Evolutionary conservation across 2,888 invertebrate genomes (phyloP), one percentile per base, ranked within the genome.

Genomic region (Phaedon cochleariae): DNA sequence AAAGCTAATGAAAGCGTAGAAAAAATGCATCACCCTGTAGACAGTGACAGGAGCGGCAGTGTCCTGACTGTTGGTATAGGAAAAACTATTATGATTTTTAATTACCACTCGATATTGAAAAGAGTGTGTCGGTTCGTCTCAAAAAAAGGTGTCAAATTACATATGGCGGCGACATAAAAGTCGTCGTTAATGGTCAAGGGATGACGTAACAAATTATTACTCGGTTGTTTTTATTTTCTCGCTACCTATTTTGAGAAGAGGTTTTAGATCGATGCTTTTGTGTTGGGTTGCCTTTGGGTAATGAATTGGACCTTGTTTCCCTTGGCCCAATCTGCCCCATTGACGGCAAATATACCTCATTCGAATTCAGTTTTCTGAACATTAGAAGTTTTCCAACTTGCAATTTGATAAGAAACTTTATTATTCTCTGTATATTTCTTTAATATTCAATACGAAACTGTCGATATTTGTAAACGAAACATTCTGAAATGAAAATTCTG

Each of bases 121-220:
- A 34, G 46, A 21, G 31, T 18, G 48, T 58, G 45, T 53, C 63
- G 63, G 59, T 61, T 52, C 37, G 45, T 57, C 45, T 60, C 55
- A 53, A 62, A 67, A 64, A 67, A 67, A 70, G 70, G 70, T 70
- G 70, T 70, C 68, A 60, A 58, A 66, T 70, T 70, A 70, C 68
- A 62, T 57, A 60, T 37, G 22, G 67, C 70, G 70, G 70, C 62
- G 46, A 70, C 59, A 62, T 62, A 62, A 72, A 70, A 74, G 65
- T 26, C 34, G 21, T 46, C 46, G 66, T 77, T 79, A 79, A 79
- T 79, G 74, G 78, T 74, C 71, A 69, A 73, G 73, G 76, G 71
- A 78, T 79, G 79, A 79, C 78, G 76, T 77, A 76, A 77, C 78
- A 79, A 75, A 77, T 79, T n/a, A n/a, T n/a, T 77, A 74, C 68